phyloP scores from a whole-genome alignment of 2,113 vertebrate species.

The Isichthys henryi region DNA sequence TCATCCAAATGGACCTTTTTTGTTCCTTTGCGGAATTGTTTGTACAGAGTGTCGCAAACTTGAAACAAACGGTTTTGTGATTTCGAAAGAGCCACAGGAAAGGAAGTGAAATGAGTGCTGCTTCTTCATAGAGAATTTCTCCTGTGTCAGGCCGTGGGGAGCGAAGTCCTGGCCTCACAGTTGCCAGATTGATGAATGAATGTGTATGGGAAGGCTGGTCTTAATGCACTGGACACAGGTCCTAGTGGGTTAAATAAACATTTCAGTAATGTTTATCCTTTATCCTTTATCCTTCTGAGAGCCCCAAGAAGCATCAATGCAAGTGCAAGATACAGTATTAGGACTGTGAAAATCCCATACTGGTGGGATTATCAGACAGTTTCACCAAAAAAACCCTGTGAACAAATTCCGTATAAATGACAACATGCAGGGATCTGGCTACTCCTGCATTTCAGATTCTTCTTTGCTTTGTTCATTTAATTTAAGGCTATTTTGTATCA shows the following conservation, averaged over 20 bases:
- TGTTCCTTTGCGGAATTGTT: not conserved
- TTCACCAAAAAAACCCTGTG: not conserved
- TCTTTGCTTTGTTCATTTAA: not conserved
- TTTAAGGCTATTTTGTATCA: not conserved
- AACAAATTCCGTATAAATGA: not conserved
- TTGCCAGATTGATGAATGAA: conserved; percentile 19
- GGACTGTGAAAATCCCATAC: not conserved
- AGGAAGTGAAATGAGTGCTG: not conserved
- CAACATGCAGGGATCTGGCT: not conserved
- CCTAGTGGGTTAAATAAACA: conserved; percentile 16
- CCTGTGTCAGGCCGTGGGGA: not conserved
- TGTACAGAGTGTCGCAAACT: not conserved
- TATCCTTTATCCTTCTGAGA: too few relatives aligned
- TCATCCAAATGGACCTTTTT: not conserved
- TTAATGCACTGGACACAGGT: conserved; percentile 3
- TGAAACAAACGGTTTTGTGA: conserved; percentile 1
- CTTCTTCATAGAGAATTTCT: not conserved
- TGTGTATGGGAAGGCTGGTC: not conserved
- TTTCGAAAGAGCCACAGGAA: conserved; percentile 3
- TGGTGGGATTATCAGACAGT: not conserved
- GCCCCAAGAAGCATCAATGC: not conserved
- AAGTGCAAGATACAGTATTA: not conserved
- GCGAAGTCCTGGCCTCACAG: not conserved
- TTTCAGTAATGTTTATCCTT: conserved; percentile 14
- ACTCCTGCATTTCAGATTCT: not conserved